Conservation (phyloP, 2,888 invertebrate species). For the Trichogramma evanescens region DNA sequence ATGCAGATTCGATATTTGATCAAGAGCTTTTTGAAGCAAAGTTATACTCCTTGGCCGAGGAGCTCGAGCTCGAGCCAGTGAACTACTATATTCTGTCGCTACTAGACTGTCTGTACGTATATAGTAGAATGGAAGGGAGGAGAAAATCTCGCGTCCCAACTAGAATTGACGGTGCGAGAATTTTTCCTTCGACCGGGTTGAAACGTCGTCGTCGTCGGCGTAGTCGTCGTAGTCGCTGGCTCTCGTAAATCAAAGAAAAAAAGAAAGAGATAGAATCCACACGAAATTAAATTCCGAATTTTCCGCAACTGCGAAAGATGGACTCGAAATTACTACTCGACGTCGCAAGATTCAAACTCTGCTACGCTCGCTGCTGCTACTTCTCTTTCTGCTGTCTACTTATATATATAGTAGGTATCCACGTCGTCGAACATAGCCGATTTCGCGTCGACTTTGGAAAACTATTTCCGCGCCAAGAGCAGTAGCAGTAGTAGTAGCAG, state of each 20-base stretch:
- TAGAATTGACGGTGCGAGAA: constrained; percentile 12
- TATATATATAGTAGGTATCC: too few relatives aligned
- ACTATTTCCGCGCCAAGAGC: constrained; percentile 11
- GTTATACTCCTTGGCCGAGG: background rate
- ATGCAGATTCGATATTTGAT: constrained; percentile 22
- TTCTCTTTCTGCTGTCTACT: too few relatives aligned
- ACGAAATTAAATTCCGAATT: constrained; percentile 22
- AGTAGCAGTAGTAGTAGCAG: constrained; percentile 1
- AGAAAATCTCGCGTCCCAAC: constrained; percentile 1
- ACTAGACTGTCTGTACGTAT: too few relatives aligned
- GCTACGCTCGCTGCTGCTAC: too few relatives aligned
- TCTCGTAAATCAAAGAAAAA: background rate
- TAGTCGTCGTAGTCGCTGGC: background rate
- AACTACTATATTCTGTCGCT: too few relatives aligned
- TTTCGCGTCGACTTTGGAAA: constrained; percentile 11
- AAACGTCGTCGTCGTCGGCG: background rate
- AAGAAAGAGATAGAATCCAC: background rate
- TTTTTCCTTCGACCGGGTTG: constrained; percentile 6
- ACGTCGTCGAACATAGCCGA: background rate
- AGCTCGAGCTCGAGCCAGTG: too few relatives aligned
- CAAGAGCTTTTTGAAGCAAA: background rate
- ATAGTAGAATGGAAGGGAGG: too few relatives aligned
- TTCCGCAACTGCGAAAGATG: background rate
- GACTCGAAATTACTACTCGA: constrained; percentile 7
- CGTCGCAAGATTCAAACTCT: too few relatives aligned